phyloP scores from a whole-genome alignment of 1,140 invertebrate genomes.

The Pseudomyrmex sp. region DNA sequence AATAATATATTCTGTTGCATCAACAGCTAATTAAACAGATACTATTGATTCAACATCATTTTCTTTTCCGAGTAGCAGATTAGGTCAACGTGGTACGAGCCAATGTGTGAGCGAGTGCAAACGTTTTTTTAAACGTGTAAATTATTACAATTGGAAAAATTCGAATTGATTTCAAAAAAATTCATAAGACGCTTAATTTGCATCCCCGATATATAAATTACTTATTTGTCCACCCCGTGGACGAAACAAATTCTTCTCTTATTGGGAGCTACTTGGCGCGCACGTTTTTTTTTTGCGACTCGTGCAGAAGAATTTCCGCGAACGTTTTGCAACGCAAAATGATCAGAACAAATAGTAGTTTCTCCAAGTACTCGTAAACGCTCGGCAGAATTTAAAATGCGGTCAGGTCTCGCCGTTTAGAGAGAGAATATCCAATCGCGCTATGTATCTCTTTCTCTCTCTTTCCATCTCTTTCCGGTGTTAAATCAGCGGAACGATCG shows the following conservation, averaged over 20 bases:
- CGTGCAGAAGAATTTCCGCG: not conserved
- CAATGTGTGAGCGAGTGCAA: too few relatives aligned
- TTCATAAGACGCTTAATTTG: too few relatives aligned
- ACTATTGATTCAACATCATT: too few relatives aligned
- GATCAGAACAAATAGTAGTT: constrained; percentile 27
- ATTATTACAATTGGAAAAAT: too few relatives aligned
- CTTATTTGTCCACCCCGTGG: too few relatives aligned
- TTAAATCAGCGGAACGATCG: constrained; percentile 74
- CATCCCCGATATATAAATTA: too few relatives aligned
- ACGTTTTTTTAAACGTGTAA: too few relatives aligned
- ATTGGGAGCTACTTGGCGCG: not conserved
- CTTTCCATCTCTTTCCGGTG: constrained; percentile 36
- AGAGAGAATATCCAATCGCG: constrained; percentile 68
- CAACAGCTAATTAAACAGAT: too few relatives aligned
- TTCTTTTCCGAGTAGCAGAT: too few relatives aligned
- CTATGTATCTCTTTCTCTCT: constrained; percentile 31
- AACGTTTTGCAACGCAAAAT: constrained; percentile 39
- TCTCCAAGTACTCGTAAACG: constrained; percentile 31
- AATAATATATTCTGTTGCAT: too few relatives aligned
- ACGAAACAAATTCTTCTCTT: not conserved
- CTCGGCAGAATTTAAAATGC: constrained; percentile 55
- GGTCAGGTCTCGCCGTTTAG: constrained; percentile 58
- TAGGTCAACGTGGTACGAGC: too few relatives aligned
- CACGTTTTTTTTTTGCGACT: not conserved
- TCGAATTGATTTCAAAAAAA: too few relatives aligned